Base-by-base conservation (phyloP, 2,797 vertebrate species). In the Brotogeris chrysoptera region DNA sequence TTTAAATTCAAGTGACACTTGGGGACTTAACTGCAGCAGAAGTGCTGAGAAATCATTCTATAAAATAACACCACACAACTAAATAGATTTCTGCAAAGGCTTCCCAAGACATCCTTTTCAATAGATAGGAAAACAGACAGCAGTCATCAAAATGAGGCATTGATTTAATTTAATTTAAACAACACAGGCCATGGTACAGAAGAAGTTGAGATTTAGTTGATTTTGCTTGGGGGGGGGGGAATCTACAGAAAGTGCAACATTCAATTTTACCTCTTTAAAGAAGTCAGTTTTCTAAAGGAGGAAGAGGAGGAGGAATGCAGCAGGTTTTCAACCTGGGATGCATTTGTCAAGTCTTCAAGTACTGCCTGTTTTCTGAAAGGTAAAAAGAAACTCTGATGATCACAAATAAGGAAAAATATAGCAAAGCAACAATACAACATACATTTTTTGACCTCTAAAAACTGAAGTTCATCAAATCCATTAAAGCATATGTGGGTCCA, bases 251-350 rank as follows among this genome's bases (percentile, higher is more conserved):
- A 80, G 36, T 10, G 5, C 6, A 30, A 57, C 74, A 41, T 91
- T 38, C 82, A 90, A 92, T 55, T 95, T 98, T 98, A 99, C 99
- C 99, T 98, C 98, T 98, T 98, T 97, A 97, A 98, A 97, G 96
- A 98, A 98, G 94, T 99, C 98, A 99, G 69, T 98, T 98, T 97
- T 98, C 97, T 98, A 98, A 97, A 95, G 97, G 97, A 98, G 97
- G 97, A 90, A 97, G 96, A 93, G 95, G 97, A 95, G 96, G 97
- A 98, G 98, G 98, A 98, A 98, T 97, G 73, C 83, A 69, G 97
- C 97, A 98, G 96, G 98, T 97, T 97, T 98, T 98, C 96, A 97
- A 97, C 97, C 93, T 95, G 98, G 98, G 97, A 98, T 98, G 97
- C 99, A 99, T 99, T 98, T 98, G 98, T 98, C 97, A 97, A 95